phyloP scores from a whole-genome alignment of 2,888 invertebrate genomes.

The Pachliopta kotzebuea region DNA sequence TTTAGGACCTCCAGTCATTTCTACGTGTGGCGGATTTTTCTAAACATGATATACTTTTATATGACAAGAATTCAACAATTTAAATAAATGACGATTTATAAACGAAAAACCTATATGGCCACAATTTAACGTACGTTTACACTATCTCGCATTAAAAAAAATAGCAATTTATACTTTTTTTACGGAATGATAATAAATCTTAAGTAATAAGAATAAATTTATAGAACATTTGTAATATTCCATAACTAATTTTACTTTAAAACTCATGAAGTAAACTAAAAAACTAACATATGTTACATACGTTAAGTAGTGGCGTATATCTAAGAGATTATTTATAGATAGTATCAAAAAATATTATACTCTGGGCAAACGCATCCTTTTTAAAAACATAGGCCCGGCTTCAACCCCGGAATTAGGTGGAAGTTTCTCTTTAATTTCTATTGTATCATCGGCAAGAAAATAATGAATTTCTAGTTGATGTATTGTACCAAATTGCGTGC shows the following conservation, averaged over 20 bases:
- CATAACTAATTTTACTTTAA: too few relatives aligned
- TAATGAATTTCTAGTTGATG: slow-evolving; percentile 91
- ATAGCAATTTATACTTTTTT: neutral
- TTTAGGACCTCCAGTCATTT: slow-evolving; percentile 66
- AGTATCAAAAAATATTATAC: slow-evolving; percentile 9
- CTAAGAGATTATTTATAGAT: neutral
- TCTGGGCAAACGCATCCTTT: slow-evolving; percentile 85
- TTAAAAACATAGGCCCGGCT: slow-evolving; percentile 86
- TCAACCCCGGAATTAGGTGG: slow-evolving; percentile 67
- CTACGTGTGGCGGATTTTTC: slow-evolving; percentile 63
- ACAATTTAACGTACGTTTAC: neutral
- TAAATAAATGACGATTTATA: neutral
- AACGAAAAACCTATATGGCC: neutral
- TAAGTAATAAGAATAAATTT: too few relatives aligned
- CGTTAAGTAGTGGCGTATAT: too few relatives aligned
- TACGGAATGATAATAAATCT: too few relatives aligned
- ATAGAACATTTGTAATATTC: too few relatives aligned
- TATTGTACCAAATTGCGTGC: slow-evolving; percentile 87
- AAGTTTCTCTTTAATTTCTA: slow-evolving; percentile 82
- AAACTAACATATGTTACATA: too few relatives aligned
- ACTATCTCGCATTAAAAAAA: neutral
- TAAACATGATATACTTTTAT: slow-evolving; percentile 37
- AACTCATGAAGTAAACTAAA: too few relatives aligned
- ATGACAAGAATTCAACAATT: neutral
- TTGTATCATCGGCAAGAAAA: slow-evolving; percentile 92